Evolutionary conservation across 2,888 invertebrate genomes (phyloP).

Genomic region (Bimastos eiseni): DNA sequence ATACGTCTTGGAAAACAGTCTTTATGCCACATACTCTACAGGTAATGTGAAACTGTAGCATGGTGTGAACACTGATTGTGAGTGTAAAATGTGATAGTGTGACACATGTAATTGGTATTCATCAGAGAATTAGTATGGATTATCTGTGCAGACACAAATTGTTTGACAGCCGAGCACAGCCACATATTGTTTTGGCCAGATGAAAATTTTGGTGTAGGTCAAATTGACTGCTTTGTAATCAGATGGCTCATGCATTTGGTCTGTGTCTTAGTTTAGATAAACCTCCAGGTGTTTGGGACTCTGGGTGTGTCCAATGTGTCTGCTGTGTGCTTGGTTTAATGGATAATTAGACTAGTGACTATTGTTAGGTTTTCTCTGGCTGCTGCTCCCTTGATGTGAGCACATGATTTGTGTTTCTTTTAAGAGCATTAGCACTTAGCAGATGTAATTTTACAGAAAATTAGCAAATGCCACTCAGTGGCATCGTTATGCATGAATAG

Average conservation of each 20-base stretch:
- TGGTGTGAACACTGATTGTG: background rate
- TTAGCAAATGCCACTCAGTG: background rate
- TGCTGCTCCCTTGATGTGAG: background rate
- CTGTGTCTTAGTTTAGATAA: too few relatives aligned
- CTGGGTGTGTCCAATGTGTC: too few relatives aligned
- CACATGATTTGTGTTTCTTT: too few relatives aligned
- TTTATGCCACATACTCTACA: background rate
- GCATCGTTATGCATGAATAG: background rate
- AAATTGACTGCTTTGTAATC: too few relatives aligned
- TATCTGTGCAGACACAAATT: background rate
- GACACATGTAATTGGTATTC: background rate
- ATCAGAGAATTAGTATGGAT: background rate
- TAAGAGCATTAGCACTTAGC: too few relatives aligned
- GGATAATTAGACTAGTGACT: background rate
- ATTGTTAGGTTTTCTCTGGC: background rate
- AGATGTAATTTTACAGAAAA: background rate
- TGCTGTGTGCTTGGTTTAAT: background rate
- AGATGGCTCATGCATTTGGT: too few relatives aligned
- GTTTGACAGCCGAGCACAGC: background rate
- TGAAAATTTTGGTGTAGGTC: too few relatives aligned
- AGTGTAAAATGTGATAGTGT: background rate
- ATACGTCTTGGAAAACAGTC: background rate
- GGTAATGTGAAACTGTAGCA: background rate
- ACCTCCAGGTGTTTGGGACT: too few relatives aligned
- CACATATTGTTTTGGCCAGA: too few relatives aligned